Conservation (phyloP, 1,140 invertebrate species). For the Pseudoatta argentina region DNA sequence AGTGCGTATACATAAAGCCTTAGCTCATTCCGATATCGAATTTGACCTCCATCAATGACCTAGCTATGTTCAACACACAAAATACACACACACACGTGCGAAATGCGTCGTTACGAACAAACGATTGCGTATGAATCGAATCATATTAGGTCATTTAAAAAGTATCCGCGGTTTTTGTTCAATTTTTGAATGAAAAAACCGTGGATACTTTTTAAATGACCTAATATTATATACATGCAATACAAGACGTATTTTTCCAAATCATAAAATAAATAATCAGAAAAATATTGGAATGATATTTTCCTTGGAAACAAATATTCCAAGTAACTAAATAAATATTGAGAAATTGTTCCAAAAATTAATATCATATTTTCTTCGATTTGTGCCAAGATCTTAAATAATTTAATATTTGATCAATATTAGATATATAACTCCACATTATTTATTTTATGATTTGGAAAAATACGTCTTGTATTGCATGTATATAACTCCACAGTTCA, state of each 20-base stretch:
- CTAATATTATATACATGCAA: neutral
- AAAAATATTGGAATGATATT: neutral
- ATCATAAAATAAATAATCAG: no score
- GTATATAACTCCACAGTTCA: neutral
- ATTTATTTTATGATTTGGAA: no score
- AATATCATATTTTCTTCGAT: neutral
- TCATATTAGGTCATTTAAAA: neutral
- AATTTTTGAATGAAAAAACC: no score
- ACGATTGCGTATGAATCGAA: neutral
- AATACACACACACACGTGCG: neutral
- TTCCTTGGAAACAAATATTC: neutral
- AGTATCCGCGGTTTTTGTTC: no score
- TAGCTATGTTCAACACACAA: slow-evolving; percentile 20
- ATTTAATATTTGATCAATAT: slow-evolving; percentile 28
- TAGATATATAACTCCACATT: neutral
- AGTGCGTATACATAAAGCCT: neutral
- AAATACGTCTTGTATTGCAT: no score
- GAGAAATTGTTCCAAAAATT: neutral
- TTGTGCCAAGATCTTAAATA: neutral
- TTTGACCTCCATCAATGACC: slow-evolving; percentile 56
- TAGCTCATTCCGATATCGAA: slow-evolving; percentile 19
- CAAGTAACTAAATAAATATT: neutral
- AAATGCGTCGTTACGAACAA: slow-evolving; percentile 25
- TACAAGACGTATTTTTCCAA: neutral
- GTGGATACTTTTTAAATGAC: no score